Evolutionary conservation across 2,797 vertebrate species (phyloP).

Genomic region (Micromesistius poutassou): DNA sequence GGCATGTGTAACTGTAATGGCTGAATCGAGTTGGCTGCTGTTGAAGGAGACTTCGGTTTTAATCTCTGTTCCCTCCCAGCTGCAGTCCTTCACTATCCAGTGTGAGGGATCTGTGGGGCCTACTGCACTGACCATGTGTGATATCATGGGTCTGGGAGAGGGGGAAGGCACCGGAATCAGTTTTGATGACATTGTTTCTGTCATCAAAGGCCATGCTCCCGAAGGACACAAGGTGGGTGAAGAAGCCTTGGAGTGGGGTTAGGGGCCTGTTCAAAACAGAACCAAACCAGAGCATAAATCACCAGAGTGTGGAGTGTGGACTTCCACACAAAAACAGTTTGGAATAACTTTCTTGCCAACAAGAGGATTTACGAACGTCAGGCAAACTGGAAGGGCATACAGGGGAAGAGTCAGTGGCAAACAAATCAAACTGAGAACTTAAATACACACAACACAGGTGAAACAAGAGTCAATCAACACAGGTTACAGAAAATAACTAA

Average conservation of each 20-base stretch:
- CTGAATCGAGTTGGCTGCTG: not conserved
- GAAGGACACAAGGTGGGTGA: slow-evolving; percentile 64
- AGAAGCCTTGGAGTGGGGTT: not conserved
- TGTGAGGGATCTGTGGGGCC: slow-evolving; percentile 19
- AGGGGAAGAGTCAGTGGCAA: too few relatives aligned
- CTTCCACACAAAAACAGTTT: too few relatives aligned
- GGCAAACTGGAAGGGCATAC: too few relatives aligned
- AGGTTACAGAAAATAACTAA: too few relatives aligned
- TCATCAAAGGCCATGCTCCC: slow-evolving; percentile 69
- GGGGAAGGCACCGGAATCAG: slow-evolving; percentile 50
- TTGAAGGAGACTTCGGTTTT: not conserved
- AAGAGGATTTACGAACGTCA: too few relatives aligned
- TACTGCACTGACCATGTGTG: slow-evolving; percentile 60
- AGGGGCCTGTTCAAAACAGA: too few relatives aligned
- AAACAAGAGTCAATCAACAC: too few relatives aligned
- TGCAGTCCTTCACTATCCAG: slow-evolving; percentile 61
- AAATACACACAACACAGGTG: too few relatives aligned
- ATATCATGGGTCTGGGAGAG: slow-evolving; percentile 62
- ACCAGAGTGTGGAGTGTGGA: too few relatives aligned
- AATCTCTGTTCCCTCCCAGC: slow-evolving; percentile 39
- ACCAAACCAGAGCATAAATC: too few relatives aligned
- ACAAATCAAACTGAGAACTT: too few relatives aligned
- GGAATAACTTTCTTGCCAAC: too few relatives aligned
- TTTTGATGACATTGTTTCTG: slow-evolving; percentile 62
- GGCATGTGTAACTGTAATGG: not conserved